These are phyloP conservation scores for Gymnocheta viridis DNA, from an alignment of 2,888 invertebrate species.

Conservation along the genomic window DNA sequence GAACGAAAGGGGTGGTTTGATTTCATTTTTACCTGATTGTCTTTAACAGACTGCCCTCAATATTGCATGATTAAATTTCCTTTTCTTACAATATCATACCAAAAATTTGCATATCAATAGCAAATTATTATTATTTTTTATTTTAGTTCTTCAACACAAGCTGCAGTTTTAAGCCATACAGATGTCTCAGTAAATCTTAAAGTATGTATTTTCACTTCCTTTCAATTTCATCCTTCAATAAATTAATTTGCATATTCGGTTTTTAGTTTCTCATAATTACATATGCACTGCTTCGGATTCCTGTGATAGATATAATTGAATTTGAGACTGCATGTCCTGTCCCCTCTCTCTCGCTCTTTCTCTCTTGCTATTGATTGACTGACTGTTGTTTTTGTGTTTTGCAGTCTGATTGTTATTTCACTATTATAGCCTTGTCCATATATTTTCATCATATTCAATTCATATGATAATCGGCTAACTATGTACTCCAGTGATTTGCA, in stretches of 20 bases:
- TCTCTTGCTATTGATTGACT: conserved; percentile 47
- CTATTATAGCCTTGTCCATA: conserved; percentile 66
- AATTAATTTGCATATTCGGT: conserved; percentile 64
- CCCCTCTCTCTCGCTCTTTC: background rate
- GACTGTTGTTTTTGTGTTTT: conserved; percentile 9
- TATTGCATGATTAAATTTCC: conserved; percentile 64
- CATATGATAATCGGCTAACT: conserved; percentile 61
- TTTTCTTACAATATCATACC: conserved; percentile 28
- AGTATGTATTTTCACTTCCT: conserved; percentile 54
- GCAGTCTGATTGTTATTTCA: conserved; percentile 5
- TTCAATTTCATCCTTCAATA: conserved; percentile 46
- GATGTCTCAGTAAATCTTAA: conserved; percentile 49
- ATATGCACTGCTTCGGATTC: conserved; percentile 58
- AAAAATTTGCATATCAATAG: conserved; percentile 78
- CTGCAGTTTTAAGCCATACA: conserved; percentile 56
- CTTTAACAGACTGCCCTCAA: conserved; percentile 61
- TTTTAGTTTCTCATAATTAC: conserved; percentile 68
- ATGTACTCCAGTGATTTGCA: conserved; percentile 53
- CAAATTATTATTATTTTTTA: conserved; percentile 68
- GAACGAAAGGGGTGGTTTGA: conserved; percentile 58
- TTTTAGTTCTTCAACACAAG: conserved; percentile 65
- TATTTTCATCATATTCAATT: conserved; percentile 62
- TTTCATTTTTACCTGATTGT: conserved; percentile 53
- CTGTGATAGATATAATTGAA: conserved; percentile 41
- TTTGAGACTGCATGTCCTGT: conserved; percentile 10